A percentile compares a stretch with the other conserved stretches of the same genome.
Conservation (phyloP, 2,797 vertebrate species). For the Anas bahamensis region DNA sequence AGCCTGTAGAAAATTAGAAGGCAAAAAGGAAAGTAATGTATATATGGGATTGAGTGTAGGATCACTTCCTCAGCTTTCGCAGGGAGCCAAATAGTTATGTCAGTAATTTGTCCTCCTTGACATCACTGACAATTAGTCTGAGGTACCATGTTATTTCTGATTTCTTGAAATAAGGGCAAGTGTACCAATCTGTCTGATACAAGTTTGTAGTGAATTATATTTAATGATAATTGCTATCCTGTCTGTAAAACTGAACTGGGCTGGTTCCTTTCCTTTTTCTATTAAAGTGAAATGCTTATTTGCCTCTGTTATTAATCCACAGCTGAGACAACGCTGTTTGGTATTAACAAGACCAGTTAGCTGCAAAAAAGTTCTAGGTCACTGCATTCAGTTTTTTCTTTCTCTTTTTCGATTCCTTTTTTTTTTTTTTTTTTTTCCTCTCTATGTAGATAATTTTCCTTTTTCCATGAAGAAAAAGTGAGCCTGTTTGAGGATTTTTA, state of each 20-base stretch:
- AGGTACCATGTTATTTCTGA: neutral
- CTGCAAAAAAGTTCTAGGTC: neutral
- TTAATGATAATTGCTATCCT: neutral
- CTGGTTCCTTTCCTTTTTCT: neutral
- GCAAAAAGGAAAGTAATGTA: neutral
- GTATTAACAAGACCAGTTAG: neutral
- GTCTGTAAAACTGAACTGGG: neutral
- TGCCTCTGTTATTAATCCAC: neutral
- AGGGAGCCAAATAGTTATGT: neutral
- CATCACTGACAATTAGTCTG: neutral
- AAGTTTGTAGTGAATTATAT: neutral
- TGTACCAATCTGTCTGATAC: neutral
- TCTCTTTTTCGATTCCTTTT: neutral
- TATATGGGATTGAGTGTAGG: neutral
- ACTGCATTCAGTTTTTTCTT: neutral
- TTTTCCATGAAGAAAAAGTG: neutral
- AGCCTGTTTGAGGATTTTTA: neutral
- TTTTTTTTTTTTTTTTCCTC: accelerated
- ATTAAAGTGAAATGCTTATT: neutral
- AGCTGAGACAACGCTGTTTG: accelerated
- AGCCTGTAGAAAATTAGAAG: neutral
- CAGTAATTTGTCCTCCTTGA: neutral
- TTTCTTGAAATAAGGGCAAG: neutral
- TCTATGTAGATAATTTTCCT: neutral
- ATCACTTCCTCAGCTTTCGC: neutral